Conservation (phyloP, 2,888 invertebrate genomes). For the Oxytorus armatus region DNA sequence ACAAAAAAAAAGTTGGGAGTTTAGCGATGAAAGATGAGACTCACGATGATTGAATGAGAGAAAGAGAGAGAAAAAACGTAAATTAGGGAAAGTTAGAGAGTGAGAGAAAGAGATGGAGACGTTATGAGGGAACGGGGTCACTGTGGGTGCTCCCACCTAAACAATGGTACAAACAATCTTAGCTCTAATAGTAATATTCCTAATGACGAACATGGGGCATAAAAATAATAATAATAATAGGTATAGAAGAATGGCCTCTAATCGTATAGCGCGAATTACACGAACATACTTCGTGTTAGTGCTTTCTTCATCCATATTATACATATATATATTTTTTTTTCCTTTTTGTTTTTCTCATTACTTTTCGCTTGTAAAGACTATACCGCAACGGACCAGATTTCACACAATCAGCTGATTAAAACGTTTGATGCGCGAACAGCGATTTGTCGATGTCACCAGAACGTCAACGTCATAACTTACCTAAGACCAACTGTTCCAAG, state of each 20-base stretch:
- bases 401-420: conserved; percentile 38
- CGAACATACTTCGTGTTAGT: conserved; percentile 62
- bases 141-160: conserved; percentile 81
- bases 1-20: conserved; percentile 38
- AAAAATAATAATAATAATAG: conserved; percentile 60
- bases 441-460: conserved; percentile 18
- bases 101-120: conserved; percentile 42
- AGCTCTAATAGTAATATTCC: conserved; percentile 83
- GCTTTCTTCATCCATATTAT: conserved; percentile 42
- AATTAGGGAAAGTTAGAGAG: conserved; percentile 40
- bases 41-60: conserved; percentile 44
- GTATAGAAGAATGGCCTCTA: conserved; percentile 65
- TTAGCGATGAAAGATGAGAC: conserved; percentile 34
- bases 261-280: conserved; percentile 75
- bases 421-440: conserved; percentile 7
- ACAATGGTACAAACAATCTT: conserved; percentile 83
- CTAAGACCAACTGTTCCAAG: conserved; percentile 56
- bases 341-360: conserved; percentile 35
- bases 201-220: conserved; percentile 75
- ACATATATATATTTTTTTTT: conserved; percentile 2
- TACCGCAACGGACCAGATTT: conserved; percentile 62
- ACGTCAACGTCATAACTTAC: neutral
- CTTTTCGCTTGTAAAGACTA: conserved; percentile 55
- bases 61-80: conserved; percentile 30
- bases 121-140: conserved; percentile 73